phyloP scores from a whole-genome alignment of 2,888 invertebrate genomes.

The Drosophila formosana region DNA sequence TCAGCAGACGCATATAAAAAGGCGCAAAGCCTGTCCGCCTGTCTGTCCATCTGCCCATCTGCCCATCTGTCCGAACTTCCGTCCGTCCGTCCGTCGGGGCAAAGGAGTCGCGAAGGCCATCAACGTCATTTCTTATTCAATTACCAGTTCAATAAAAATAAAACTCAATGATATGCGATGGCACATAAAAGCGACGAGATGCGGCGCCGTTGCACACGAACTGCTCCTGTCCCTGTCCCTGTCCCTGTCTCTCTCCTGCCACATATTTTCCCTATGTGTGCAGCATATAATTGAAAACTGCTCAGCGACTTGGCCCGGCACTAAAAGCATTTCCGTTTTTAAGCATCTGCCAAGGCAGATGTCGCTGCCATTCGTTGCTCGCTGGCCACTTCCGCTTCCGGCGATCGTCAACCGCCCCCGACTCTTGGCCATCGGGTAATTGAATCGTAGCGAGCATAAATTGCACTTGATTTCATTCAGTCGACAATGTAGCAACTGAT shows the following conservation, averaged over 20 bases:
- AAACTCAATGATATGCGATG: slow-evolving; percentile 70
- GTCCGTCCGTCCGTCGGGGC: slow-evolving; percentile 10
- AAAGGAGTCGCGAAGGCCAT: slow-evolving; percentile 48
- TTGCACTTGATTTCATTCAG: slow-evolving; percentile 64
- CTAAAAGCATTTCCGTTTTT: slow-evolving; percentile 49
- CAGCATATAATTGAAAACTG: slow-evolving; percentile 50
- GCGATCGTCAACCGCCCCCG: slow-evolving; percentile 17
- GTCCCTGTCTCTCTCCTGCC: neutral
- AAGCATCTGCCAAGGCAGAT: slow-evolving; percentile 36
- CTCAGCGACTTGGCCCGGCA: slow-evolving; percentile 23
- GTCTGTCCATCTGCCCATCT: neutral
- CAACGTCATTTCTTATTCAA: slow-evolving; percentile 75
- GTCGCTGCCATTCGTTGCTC: slow-evolving; percentile 17
- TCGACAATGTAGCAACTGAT: slow-evolving; percentile 52
- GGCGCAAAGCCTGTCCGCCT: slow-evolving; percentile 47
- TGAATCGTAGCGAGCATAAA: slow-evolving; percentile 61
- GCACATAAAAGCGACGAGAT: slow-evolving; percentile 51
- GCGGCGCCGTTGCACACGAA: slow-evolving; percentile 15
- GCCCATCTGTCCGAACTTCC: neutral
- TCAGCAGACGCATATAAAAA: slow-evolving; percentile 44
- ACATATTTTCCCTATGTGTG: slow-evolving; percentile 20
- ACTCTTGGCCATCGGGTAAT: slow-evolving; percentile 41
- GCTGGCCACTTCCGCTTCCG: slow-evolving; percentile 53
- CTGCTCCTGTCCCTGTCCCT: neutral
- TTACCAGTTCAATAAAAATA: slow-evolving; percentile 76